Evolutionary conservation across 1,140 invertebrate genomes (phyloP).

Genomic region (Acromyrmex charruanus): DNA sequence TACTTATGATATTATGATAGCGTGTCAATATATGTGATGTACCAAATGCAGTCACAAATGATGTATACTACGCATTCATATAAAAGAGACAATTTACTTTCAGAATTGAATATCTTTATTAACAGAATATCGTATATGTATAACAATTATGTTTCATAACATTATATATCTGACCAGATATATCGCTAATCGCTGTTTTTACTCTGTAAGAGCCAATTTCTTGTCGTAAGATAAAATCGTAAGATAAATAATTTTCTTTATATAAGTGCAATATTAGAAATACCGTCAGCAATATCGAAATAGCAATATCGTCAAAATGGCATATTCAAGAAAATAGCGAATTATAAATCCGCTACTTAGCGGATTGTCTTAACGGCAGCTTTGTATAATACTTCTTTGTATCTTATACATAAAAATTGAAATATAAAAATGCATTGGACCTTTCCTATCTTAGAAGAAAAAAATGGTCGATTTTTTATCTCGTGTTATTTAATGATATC

Average conservation of each 20-base stretch:
- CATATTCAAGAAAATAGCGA: conserved; percentile 3
- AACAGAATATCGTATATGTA: conserved; percentile 68
- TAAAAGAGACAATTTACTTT: conserved; percentile 8
- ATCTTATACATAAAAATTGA: conserved; percentile 67
- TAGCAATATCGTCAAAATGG: conserved; percentile 32
- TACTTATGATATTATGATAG: too few species aligned
- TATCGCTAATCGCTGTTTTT: conserved; percentile 43
- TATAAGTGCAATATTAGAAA: conserved; percentile 23
- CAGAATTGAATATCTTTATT: conserved; percentile 68
- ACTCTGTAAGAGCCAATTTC: conserved; percentile 24
- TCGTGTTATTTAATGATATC: not conserved
- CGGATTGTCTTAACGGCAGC: not conserved
- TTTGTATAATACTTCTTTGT: conserved; percentile 6
- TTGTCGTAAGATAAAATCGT: conserved; percentile 46
- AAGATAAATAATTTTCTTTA: not conserved
- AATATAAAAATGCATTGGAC: conserved; percentile 73
- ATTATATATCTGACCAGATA: conserved; percentile 29
- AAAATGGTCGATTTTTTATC: not conserved
- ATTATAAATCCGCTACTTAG: conserved; percentile 27
- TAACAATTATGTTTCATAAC: conserved; percentile 68
- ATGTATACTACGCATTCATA: not conserved
- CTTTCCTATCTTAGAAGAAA: conserved; percentile 20
- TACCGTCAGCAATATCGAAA: not conserved
- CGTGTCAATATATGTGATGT: too few species aligned
- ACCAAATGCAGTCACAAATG: too few species aligned